Evolutionary conservation across 2,888 invertebrate species (phyloP).

Genomic region (Carterocephalus palaemon): DNA sequence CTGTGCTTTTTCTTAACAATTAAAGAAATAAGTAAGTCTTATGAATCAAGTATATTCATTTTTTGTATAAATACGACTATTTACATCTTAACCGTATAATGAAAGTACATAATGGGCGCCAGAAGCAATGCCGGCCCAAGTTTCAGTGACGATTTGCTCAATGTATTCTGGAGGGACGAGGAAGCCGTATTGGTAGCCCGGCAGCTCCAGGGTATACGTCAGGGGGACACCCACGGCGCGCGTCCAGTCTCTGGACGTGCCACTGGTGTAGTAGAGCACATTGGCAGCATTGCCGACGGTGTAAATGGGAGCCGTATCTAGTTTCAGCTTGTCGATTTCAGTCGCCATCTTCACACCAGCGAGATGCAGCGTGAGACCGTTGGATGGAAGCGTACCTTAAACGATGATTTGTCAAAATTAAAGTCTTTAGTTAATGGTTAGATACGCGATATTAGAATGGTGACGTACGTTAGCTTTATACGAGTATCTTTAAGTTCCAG

Average conservation of each 20-base stretch:
- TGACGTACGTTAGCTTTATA: not conserved
- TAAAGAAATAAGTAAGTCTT: conserved; percentile 2
- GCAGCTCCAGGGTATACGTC: conserved; percentile 83
- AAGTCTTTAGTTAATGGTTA: conserved; percentile 1
- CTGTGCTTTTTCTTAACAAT: not conserved
- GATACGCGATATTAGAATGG: too few relatives aligned
- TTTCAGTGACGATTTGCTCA: conserved; percentile 77
- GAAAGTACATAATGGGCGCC: conserved; percentile 53
- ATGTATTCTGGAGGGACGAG: conserved; percentile 77
- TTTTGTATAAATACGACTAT: not conserved
- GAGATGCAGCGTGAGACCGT: conserved; percentile 65
- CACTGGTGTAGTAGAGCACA: conserved; percentile 79
- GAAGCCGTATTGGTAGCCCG: conserved; percentile 79
- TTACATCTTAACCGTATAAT: conserved; percentile 21
- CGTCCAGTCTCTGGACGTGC: conserved; percentile 85
- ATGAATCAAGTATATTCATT: not conserved
- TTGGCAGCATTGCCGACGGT: conserved; percentile 77
- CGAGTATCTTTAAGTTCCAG: conserved; percentile 4
- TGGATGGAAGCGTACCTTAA: conserved; percentile 69
- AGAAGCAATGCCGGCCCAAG: conserved; percentile 78
- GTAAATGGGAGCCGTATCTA: conserved; percentile 62
- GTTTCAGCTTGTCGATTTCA: conserved; percentile 65
- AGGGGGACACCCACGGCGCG: conserved; percentile 77
- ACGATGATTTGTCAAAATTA: conserved; percentile 14
- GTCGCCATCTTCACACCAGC: conserved; percentile 62